Conservation (phyloP, 1,140 invertebrate species). For the Cryptotermes secundus region DNA sequence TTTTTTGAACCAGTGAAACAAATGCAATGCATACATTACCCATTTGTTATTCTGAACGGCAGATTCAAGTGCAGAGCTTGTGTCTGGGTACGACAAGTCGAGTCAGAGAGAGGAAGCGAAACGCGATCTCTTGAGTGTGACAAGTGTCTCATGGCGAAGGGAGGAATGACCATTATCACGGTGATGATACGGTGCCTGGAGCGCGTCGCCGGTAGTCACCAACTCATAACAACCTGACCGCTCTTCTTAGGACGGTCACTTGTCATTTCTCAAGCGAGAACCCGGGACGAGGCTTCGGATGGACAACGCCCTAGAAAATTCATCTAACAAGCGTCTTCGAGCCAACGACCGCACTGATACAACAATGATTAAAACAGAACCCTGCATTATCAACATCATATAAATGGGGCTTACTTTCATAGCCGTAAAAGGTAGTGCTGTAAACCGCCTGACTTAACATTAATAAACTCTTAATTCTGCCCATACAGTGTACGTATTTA, state of each 20-base stretch:
- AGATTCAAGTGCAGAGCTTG: too few relatives aligned
- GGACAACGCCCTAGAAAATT: slow-evolving; percentile 4
- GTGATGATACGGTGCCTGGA: neutral
- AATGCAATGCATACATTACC: too few relatives aligned
- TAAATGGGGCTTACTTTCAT: too few relatives aligned
- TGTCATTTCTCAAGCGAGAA: slow-evolving; percentile 16
- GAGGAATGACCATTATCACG: neutral
- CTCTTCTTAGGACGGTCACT: neutral
- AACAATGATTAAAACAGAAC: too few relatives aligned
- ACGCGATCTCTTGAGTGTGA: neutral
- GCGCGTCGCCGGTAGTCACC: neutral
- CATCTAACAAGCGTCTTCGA: neutral
- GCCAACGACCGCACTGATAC: neutral
- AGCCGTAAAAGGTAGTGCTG: too few relatives aligned
- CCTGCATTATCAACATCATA: too few relatives aligned
- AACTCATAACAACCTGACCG: neutral
- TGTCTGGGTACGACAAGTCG: too few relatives aligned
- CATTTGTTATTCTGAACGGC: too few relatives aligned
- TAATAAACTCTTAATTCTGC: too few relatives aligned
- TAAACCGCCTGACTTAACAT: too few relatives aligned
- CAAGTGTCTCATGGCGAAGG: neutral
- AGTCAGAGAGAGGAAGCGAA: neutral
- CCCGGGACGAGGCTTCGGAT: neutral
- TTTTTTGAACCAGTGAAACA: too few relatives aligned
- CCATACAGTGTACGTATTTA: too few relatives aligned